Base-by-base conservation (phyloP, 1,140 invertebrate species). In the Lepidurus arcticus region DNA sequence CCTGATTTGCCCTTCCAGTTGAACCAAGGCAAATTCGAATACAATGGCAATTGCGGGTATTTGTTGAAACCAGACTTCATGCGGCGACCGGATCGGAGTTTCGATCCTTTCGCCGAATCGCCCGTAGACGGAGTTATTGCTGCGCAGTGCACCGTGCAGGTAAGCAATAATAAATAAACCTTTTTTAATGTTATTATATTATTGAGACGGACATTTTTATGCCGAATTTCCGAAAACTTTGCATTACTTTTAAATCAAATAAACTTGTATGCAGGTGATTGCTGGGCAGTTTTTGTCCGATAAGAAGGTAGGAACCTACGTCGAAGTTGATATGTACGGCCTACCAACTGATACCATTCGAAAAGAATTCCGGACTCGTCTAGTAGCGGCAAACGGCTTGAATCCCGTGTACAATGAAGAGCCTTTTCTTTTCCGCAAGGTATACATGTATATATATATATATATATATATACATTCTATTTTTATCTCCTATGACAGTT, bases 271-370 rank as follows among this genome's bases (percentile, higher is more conserved):
- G n/a, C 82, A 95, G 93, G 95, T 98, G 5, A 99, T 99, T 83
- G 98, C 98, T 73, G 98, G 98, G 0, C 98, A 99, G 87, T 99
- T 99, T 87, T 90, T 99, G 82, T 99, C 97, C 0, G 98, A 99
- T 85, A 98, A 98, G 86, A 99, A 99, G 86, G 94, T 91, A 73
- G 97, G 97, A 9, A 99, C 98, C 2, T 99, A 99, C 86, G 98
- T 99, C 10, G 98, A 99, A 86, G 98, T 99, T 42, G 98, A 99
- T 86, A 99, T 99, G 98, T 99, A 99, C 86, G 98, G 98, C 75
- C 87, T 99, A 81, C 97, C 98, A 1, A 97, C 98, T 0, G 98
- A 99, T 86, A 99, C 98, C 42, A 99, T 99, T 82, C 88, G 97
- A 42, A 98, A 97, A 85, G 98, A 99, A 87, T 99, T 99, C 85